Evolutionary conservation across 2,888 invertebrate genomes (phyloP), one percentile per base, ranked within the genome.

Genomic region (Netelia melanura): DNA sequence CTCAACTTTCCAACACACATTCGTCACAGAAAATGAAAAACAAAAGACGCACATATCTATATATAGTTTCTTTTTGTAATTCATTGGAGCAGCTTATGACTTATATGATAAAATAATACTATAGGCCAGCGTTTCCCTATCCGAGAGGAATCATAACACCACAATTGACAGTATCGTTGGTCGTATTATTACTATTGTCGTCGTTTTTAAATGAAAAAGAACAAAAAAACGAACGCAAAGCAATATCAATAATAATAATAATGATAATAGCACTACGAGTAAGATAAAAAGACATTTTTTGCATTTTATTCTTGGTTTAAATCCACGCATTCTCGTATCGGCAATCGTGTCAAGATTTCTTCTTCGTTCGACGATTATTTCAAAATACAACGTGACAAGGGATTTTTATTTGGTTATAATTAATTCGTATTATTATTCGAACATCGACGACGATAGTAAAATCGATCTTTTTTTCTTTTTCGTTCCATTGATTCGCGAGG

Each of bases 151-250:
- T 80, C 72, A 72, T 80, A 80, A 82, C 74, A 82, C 85, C 76
- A 80, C 79, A 83, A 85, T 85, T 85, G 79, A 82, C 82, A 82
- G 72, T 80, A 76, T 85, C 71, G 81, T 81, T 84, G 58, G 70
- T 78, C 81, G 82, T 44, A 80, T 79, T 76, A 23, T 82, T 70
- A 85, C 82, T 62, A 82, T 85, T 72, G 82, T 76, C 79, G 82
- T 82, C 85, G 23, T 61, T 54, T 54, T 54, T 54, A 6, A n/a
- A 58, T 56, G 38, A 56, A 21, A 43, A 78, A 38, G 38, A 62
- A 14, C 30, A 17, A 30, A 30, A 1, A 77, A 61, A 30, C 25
- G 0, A 43, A 38, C 38, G 38, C 38, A 38, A 38, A 38, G 6
- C 38, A 38, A 38, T 38, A 38, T 38, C 38, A 38, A 38, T 38